Conservation (phyloP, 1,140 invertebrate species). For the Drosophila serrata region DNA sequence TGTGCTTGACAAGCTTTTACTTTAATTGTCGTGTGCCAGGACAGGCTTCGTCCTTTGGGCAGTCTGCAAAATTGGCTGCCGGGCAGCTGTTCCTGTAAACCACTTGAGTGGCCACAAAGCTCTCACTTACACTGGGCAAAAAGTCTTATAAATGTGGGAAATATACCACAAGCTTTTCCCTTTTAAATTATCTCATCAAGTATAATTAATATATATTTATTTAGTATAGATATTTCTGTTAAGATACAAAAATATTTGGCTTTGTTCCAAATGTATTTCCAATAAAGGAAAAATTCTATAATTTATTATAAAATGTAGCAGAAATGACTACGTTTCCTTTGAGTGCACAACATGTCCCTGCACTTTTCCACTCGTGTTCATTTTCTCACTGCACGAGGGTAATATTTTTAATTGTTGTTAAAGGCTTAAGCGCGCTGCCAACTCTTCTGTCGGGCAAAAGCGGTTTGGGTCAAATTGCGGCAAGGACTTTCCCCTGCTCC, state of each 20-base stretch:
- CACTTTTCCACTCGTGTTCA: slow-evolving; percentile 19
- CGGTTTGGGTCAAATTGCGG: slow-evolving; percentile 45
- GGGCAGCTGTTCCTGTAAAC: slow-evolving; percentile 32
- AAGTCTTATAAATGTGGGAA: background rate
- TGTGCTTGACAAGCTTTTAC: slow-evolving; percentile 77
- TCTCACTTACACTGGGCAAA: slow-evolving; percentile 30
- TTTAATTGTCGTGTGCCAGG: slow-evolving; percentile 74
- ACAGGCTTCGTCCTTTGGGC: slow-evolving; percentile 44
- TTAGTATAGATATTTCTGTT: background rate
- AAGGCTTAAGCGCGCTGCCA: slow-evolving; percentile 68
- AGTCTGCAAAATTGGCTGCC: slow-evolving; percentile 62
- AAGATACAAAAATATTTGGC: background rate
- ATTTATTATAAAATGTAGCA: too few species aligned
- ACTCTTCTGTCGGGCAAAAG: slow-evolving; percentile 2
- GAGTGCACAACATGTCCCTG: slow-evolving; percentile 19
- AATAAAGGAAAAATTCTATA: background rate
- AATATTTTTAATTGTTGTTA: slow-evolving; percentile 82
- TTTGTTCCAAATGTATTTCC: background rate
- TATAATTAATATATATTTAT: background rate
- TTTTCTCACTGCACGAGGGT: slow-evolving; percentile 40
- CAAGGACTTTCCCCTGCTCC: slow-evolving; percentile 28
- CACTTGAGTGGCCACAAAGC: slow-evolving; percentile 74
- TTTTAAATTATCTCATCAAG: too few species aligned
- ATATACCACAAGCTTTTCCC: background rate
- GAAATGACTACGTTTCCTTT: slow-evolving; percentile 4